Evolutionary conservation across 2,113 vertebrate genomes (phyloP).

Genomic region (Morone chrysops): DNA sequence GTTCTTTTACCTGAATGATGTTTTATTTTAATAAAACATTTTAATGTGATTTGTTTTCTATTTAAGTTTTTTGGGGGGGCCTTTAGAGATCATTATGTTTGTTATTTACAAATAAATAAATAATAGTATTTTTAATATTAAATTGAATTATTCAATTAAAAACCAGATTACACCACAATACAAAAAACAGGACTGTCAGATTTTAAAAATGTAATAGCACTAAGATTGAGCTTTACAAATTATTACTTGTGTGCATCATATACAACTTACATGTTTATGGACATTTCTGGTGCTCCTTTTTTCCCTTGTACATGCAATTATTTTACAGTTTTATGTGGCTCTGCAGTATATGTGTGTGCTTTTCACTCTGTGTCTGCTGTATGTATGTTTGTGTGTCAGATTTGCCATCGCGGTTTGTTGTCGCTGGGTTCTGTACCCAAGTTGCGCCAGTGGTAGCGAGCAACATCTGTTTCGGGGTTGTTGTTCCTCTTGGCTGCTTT

Average conservation of each 20-base stretch:
- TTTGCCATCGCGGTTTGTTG: conserved; percentile 71
- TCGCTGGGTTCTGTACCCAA: conserved; percentile 73
- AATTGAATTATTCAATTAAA: not conserved
- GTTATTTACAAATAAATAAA: not conserved
- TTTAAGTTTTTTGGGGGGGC: not conserved
- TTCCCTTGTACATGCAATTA: not conserved
- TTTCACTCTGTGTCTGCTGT: conserved; percentile 15
- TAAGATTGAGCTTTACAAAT: not conserved
- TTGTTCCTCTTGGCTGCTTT: conserved; percentile 99
- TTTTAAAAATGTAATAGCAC: not conserved
- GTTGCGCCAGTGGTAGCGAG: conserved; percentile 83
- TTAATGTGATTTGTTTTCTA: not conserved
- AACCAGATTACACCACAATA: not conserved
- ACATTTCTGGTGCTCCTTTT: not conserved
- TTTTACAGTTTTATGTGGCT: conserved; percentile 13
- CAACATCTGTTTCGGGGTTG: conserved; percentile 97
- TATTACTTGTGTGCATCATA: not conserved
- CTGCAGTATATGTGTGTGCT: conserved; percentile 23
- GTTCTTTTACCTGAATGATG: not conserved
- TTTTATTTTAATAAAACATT: not conserved
- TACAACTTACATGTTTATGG: not conserved
- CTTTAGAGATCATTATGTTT: not conserved
- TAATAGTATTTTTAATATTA: not conserved
- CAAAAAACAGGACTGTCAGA: not conserved
- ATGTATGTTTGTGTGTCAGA: conserved; percentile 68